These are phyloP conservation scores for Ceriagrion tenellum DNA, from an alignment of 2,888 invertebrate species.

Conservation along the genomic window DNA sequence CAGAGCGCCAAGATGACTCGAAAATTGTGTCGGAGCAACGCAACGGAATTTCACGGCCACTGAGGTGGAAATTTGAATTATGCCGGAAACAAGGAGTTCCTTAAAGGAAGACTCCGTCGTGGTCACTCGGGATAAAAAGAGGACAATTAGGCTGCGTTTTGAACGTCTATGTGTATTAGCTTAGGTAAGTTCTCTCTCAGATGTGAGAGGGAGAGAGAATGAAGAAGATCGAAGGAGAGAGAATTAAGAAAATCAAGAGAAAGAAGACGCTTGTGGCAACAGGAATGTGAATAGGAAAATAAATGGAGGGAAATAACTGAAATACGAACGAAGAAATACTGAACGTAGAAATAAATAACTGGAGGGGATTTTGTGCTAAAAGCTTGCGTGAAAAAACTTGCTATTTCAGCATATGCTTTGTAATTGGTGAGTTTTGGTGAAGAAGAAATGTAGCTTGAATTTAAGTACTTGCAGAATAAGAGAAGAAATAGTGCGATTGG, in stretches of 20 bases:
- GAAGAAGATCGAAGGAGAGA: background rate
- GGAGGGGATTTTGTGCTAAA: too few relatives aligned
- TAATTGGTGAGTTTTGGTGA: too few relatives aligned
- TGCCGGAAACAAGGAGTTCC: background rate
- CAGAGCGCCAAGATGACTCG: too few relatives aligned
- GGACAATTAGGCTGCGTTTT: background rate
- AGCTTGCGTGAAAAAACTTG: too few relatives aligned
- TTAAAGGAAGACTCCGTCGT: background rate
- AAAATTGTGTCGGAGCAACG: too few relatives aligned
- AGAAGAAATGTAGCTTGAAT: too few relatives aligned
- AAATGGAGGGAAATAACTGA: background rate
- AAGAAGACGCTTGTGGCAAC: too few relatives aligned
- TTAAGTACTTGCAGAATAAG: too few relatives aligned
- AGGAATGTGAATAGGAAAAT: background rate
- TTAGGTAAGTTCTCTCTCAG: background rate
- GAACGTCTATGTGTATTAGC: background rate
- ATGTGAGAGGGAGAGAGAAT: background rate
- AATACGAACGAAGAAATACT: too few relatives aligned
- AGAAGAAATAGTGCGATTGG: too few relatives aligned
- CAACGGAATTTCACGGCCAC: background rate
- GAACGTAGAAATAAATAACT: too few relatives aligned
- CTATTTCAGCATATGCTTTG: too few relatives aligned
- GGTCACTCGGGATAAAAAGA: background rate
- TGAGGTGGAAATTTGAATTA: background rate
- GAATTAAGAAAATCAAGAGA: background rate